These are phyloP conservation scores for Chloroclystis v-ata DNA, from an alignment of 2,888 invertebrate genomes.

Conservation along the genomic window DNA sequence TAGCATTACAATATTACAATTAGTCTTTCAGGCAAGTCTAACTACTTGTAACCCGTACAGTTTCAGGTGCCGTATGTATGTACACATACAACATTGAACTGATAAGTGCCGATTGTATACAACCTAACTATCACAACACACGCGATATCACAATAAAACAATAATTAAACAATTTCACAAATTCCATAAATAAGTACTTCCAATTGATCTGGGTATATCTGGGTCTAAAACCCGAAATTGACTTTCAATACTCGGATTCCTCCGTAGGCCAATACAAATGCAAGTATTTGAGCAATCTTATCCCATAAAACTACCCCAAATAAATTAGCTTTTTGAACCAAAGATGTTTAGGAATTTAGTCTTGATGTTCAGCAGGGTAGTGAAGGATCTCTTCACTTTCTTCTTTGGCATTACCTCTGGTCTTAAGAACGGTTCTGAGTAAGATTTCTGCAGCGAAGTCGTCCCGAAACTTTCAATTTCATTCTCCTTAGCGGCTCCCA, in stretches of 20 bases:
- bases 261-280: slow-evolving; percentile 53
- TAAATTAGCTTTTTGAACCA: slow-evolving; percentile 60
- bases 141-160: slow-evolving; percentile 53
- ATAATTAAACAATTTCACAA: slow-evolving; percentile 31
- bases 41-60: background rate
- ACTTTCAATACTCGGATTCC: slow-evolving; percentile 39
- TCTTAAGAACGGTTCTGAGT: slow-evolving; percentile 65
- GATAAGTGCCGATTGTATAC: slow-evolving; percentile 14
- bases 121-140: slow-evolving; percentile 56
- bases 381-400: slow-evolving; percentile 70
- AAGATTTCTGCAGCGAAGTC: slow-evolving; percentile 52
- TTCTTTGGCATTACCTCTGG: slow-evolving; percentile 61
- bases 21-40: background rate
- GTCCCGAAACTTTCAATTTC: slow-evolving; percentile 36
- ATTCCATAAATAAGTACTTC: slow-evolving; percentile 25
- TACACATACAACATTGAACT: slow-evolving; percentile 20
- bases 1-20: background rate
- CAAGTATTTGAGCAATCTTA: slow-evolving; percentile 69
- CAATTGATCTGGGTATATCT: slow-evolving; percentile 8
- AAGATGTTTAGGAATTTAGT: slow-evolving; percentile 71
- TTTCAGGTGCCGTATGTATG: slow-evolving; percentile 11
- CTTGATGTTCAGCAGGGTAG: slow-evolving; percentile 67
- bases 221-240: slow-evolving; percentile 21
- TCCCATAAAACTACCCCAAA: slow-evolving; percentile 30
- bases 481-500: slow-evolving; percentile 43